Evolutionary conservation across 2,113 vertebrate species (phyloP).

Genomic region (Microcebus ravelobensis): DNA sequence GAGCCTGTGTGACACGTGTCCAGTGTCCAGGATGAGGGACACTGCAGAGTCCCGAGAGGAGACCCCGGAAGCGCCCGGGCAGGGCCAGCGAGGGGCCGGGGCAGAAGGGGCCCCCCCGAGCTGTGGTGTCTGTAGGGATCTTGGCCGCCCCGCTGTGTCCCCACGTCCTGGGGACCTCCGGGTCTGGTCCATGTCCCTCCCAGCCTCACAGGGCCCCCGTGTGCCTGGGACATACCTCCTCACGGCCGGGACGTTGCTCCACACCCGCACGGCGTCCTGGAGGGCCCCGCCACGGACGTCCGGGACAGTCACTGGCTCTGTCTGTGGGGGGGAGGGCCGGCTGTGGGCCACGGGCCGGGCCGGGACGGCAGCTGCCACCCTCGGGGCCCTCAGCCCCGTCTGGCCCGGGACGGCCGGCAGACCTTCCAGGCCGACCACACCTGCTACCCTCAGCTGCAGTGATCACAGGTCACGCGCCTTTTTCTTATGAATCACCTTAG

Average conservation of each 20-base stretch:
- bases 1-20: not conserved
- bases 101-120: not conserved
- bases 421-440: fast-evolving
- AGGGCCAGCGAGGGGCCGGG: not conserved
- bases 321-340: not conserved
- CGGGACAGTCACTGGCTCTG: constrained; percentile 11
- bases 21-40: not conserved
- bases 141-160: not conserved
- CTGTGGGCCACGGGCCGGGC: not conserved
- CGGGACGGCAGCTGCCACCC: not conserved
- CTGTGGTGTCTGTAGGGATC: not conserved
- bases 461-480: fast-evolving
- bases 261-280: fast-evolving
- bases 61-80: not conserved
- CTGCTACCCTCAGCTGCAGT: too few species aligned
- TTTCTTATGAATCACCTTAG: not conserved
- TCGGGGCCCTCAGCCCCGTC: fast-evolving
- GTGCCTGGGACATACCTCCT: not conserved
- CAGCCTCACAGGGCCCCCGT: fast-evolving
- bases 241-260: constrained; percentile 70
- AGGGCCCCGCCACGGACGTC: fast-evolving
- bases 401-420: not conserved
- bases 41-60: too few species aligned
- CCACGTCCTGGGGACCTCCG: fast-evolving
- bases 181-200: fast-evolving